Evolutionary conservation across 1,140 invertebrate species (phyloP).

Genomic region (Pogonomyrmex barbatus): DNA sequence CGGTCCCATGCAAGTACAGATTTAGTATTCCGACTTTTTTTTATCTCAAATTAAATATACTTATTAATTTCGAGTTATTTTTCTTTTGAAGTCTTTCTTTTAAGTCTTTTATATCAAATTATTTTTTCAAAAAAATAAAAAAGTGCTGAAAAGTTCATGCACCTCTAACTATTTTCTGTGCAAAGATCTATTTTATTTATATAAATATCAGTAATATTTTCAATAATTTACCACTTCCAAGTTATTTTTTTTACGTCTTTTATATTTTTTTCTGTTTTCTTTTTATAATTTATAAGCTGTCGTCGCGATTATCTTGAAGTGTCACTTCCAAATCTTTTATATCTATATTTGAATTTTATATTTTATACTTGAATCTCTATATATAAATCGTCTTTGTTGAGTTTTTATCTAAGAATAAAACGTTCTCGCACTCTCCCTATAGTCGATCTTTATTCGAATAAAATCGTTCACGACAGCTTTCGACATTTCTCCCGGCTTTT

Average conservation of each 20-base stretch:
- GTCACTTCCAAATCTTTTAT: neutral
- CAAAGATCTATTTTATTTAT: no score
- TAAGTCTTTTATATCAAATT: neutral
- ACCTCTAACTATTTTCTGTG: no score
- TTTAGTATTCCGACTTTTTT: conserved; percentile 6
- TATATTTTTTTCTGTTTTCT: no score
- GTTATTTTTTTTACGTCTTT: no score
- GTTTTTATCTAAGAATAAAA: conserved; percentile 31
- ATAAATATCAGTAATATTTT: no score
- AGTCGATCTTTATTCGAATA: conserved; percentile 60
- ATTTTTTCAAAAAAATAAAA: no score
- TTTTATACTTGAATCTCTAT: neutral
- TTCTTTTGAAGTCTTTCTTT: neutral
- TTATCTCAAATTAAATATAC: conserved; percentile 4
- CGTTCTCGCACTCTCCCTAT: neutral
- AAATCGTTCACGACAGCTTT: conserved; percentile 64
- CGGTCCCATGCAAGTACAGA: conserved; percentile 23
- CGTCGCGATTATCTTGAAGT: neutral
- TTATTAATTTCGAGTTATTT: neutral
- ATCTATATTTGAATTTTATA: neutral
- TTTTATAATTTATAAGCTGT: neutral
- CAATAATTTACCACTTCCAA: no score
- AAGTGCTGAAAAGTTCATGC: no score
- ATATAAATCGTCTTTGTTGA: neutral
- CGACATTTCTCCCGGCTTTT: conserved; percentile 48